Conservation (phyloP, 2,797 vertebrate species). For the Sebastes matsubarae region DNA sequence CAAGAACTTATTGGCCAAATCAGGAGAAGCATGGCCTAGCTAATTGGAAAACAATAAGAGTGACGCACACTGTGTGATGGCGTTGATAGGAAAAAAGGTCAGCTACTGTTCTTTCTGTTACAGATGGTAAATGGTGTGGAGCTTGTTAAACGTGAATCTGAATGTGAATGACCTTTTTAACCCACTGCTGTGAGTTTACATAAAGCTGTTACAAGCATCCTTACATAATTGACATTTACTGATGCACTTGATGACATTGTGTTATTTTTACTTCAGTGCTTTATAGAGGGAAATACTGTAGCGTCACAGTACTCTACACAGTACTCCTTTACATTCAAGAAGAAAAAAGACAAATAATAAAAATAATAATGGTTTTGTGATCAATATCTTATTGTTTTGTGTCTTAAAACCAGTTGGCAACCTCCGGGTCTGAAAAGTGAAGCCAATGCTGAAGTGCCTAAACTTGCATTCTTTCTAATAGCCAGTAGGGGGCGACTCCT, state of each 20-base stretch:
- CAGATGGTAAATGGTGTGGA: not conserved
- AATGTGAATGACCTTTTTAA: slow-evolving; percentile 1
- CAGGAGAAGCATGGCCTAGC: slow-evolving; percentile 11
- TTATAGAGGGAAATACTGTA: not conserved
- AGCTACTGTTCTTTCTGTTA: not conserved
- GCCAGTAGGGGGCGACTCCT: too few relatives aligned
- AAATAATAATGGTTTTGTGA: not conserved
- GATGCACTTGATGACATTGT: too few relatives aligned
- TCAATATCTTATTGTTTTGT: not conserved
- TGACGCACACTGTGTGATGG: not conserved
- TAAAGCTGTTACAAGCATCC: not conserved
- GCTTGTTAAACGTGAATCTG: not conserved
- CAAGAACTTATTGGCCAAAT: slow-evolving; percentile 2
- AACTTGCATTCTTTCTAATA: too few relatives aligned
- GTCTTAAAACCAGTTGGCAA: not conserved
- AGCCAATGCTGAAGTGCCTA: too few relatives aligned
- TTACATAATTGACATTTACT: not conserved
- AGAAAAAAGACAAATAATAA: not conserved
- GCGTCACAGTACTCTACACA: not conserved
- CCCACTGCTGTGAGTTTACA: not conserved
- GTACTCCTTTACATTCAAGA: not conserved
- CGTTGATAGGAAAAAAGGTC: not conserved
- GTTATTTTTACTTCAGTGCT: not conserved
- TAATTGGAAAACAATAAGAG: slow-evolving; percentile 6
- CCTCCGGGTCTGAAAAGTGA: too few relatives aligned